phyloP scores from a whole-genome alignment of 1,140 invertebrate genomes.

The Xylocopa sonorina region DNA sequence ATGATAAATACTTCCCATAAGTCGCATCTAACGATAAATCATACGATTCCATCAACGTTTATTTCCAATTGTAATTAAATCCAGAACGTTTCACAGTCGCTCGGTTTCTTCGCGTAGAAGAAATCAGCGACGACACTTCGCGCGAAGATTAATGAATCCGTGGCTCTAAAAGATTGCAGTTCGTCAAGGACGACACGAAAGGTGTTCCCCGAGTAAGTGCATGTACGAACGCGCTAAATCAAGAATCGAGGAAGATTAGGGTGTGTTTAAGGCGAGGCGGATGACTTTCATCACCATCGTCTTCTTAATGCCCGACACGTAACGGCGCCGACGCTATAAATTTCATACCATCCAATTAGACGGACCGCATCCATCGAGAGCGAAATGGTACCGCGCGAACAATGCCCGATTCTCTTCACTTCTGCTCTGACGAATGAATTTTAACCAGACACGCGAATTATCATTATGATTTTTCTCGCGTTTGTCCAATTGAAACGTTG shows the following conservation, averaged over 20 bases:
- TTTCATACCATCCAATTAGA: neutral
- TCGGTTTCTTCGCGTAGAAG: neutral
- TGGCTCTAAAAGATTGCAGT: neutral
- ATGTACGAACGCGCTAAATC: slow-evolving; percentile 12
- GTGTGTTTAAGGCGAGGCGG: slow-evolving; percentile 33
- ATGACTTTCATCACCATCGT: slow-evolving; percentile 46
- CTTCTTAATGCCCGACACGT: slow-evolving; percentile 43
- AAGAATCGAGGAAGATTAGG: slow-evolving; percentile 4
- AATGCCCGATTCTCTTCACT: no score
- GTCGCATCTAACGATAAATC: neutral
- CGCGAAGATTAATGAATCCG: slow-evolving; percentile 8
- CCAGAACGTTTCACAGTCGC: neutral
- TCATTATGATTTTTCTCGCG: no score
- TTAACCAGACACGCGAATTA: no score
- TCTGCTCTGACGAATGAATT: no score
- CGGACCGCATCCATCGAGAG: no score
- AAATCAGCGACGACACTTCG: neutral
- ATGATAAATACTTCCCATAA: neutral
- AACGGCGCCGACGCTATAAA: slow-evolving; percentile 19
- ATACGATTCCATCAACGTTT: neutral
- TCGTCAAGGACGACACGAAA: slow-evolving; percentile 15
- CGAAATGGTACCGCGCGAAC: no score
- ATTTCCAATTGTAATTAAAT: neutral
- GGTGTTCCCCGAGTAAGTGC: neutral
- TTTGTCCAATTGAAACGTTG: no score